phyloP scores from a whole-genome alignment of 2,797 vertebrate genomes.

The Rhabdomys pumilio region DNA sequence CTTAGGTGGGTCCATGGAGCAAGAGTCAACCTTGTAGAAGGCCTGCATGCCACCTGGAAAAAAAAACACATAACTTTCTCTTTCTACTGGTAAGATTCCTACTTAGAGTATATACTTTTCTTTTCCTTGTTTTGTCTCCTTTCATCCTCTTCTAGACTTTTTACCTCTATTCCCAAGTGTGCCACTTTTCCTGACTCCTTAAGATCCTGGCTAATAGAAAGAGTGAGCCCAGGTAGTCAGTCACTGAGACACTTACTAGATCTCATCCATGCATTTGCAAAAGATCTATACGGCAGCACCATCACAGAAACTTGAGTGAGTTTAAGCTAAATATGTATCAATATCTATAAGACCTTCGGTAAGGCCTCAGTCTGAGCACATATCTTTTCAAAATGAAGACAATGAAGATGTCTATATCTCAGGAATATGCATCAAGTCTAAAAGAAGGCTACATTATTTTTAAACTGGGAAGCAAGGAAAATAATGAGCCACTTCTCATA shows the following conservation, averaged over 20 bases:
- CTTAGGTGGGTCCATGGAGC: conserved; percentile 70
- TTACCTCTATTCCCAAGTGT: neutral
- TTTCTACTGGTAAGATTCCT: neutral
- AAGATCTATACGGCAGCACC: conserved; percentile 30
- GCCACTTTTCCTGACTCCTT: conserved; percentile 40
- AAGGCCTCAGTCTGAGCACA: neutral
- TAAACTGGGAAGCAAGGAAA: neutral
- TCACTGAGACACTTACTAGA: conserved; percentile 32
- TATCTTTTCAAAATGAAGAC: conserved; percentile 49
- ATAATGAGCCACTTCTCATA: conserved; percentile 14
- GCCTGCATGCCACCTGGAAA: conserved; percentile 89
- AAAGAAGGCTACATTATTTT: conserved; percentile 15
- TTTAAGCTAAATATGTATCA: conserved; percentile 16
- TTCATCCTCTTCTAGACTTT: neutral
- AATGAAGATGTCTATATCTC: conserved; percentile 6
- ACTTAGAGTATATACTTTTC: neutral
- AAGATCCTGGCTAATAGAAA: conserved; percentile 6
- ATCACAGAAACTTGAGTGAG: conserved; percentile 13
- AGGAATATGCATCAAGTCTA: conserved; percentile 2
- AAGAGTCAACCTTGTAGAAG: conserved; percentile 87
- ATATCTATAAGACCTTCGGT: neutral
- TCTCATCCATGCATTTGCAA: neutral
- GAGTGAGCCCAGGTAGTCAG: neutral
- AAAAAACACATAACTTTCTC: neutral
- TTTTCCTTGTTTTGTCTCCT: conserved; percentile 21